phyloP scores from a whole-genome alignment of 2,113 vertebrate species.

The Anhinga rufa region DNA sequence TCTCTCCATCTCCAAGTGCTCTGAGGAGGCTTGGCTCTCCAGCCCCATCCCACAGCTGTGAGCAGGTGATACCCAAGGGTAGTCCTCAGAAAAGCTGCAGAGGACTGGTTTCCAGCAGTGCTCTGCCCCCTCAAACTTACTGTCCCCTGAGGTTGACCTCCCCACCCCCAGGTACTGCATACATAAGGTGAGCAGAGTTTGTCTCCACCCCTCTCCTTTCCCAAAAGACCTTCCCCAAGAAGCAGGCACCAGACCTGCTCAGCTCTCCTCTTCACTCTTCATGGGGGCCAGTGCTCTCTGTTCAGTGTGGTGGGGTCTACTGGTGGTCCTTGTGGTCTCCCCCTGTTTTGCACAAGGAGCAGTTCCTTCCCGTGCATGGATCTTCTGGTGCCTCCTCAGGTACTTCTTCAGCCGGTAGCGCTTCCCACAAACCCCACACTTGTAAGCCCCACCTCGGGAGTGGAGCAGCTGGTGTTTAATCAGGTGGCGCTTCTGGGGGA shows the following conservation, averaged over 20 bases:
- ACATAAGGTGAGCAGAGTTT: background rate
- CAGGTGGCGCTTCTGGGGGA: background rate
- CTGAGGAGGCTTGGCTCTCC: background rate
- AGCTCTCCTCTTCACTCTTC: background rate
- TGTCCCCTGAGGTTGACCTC: background rate
- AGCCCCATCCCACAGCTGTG: background rate
- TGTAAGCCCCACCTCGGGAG: background rate
- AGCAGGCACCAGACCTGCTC: background rate
- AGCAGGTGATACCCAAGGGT: fast-evolving
- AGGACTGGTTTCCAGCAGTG: background rate
- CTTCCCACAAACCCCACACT: slow-evolving; percentile 14
- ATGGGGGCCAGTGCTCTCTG: background rate
- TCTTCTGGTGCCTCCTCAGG: slow-evolving; percentile 43
- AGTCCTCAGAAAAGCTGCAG: background rate
- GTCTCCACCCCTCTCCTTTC: background rate
- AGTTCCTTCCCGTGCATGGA: background rate
- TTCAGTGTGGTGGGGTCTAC: background rate
- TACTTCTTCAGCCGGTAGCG: slow-evolving; percentile 22
- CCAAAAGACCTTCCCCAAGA: background rate
- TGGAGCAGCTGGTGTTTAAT: slow-evolving; percentile 31
- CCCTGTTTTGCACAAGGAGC: fast-evolving
- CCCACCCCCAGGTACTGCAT: background rate
- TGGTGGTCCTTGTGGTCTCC: fast-evolving
- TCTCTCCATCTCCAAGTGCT: background rate
- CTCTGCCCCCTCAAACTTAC: background rate